Evolutionary conservation across 2,113 vertebrate genomes (phyloP).

Genomic region (Chlorodrepanis virens): DNA sequence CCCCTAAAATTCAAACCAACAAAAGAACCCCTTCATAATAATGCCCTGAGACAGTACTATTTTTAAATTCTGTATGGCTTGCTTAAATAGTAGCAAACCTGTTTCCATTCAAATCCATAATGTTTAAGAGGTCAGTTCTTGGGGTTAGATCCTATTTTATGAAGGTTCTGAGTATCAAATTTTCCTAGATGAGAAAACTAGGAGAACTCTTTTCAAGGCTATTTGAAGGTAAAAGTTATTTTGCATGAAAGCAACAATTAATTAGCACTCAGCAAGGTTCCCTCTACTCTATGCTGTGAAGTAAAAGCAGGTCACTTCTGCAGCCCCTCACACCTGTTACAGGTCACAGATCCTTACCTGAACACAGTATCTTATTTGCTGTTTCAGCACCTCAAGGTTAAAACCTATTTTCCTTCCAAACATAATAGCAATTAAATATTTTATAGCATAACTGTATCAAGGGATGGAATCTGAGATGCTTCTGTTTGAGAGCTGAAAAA

Average conservation of each 20-base stretch:
- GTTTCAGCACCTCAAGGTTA: conserved; percentile 58
- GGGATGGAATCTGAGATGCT: neutral
- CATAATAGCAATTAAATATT: neutral
- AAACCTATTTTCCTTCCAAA: conserved; percentile 11
- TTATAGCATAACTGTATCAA: neutral
- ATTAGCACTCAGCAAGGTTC: conserved; percentile 58
- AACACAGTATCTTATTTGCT: conserved; percentile 38
- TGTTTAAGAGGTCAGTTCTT: neutral
- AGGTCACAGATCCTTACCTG: conserved; percentile 21
- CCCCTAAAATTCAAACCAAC: neutral
- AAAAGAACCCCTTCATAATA: neutral
- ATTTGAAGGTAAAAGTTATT: conserved; percentile 40
- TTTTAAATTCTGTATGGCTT: neutral
- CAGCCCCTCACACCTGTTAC: conserved; percentile 16
- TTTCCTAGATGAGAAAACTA: neutral
- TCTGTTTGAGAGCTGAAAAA: neutral
- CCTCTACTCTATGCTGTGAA: neutral
- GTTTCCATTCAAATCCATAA: neutral
- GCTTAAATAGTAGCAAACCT: neutral
- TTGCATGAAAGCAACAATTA: conserved; percentile 55
- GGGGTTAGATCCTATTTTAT: neutral
- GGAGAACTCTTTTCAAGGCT: conserved; percentile 36
- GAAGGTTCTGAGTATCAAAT: neutral
- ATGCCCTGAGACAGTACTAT: neutral
- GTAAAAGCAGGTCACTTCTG: conserved; percentile 33